phyloP scores from a whole-genome alignment of 2,113 vertebrate genomes.

The Tachuris rubrigastra region DNA sequence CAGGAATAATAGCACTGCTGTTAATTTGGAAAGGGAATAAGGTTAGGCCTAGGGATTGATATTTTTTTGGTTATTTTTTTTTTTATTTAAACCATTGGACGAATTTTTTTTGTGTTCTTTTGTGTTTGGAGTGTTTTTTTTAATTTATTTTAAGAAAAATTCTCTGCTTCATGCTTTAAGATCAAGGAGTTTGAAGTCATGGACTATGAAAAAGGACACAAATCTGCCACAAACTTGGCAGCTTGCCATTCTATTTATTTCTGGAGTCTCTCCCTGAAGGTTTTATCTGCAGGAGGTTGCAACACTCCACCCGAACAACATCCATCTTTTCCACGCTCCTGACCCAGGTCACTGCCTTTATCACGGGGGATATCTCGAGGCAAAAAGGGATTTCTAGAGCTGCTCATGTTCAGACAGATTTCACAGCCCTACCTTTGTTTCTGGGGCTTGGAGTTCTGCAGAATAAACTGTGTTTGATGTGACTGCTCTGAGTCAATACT shows the following conservation, averaged over 20 bases:
- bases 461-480: not conserved
- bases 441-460: not conserved
- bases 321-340: not conserved
- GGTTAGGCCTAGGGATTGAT: not conserved
- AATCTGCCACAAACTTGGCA: not conserved
- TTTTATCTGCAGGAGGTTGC: slow-evolving; percentile 51
- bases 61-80: too few species aligned
- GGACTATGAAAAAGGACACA: not conserved
- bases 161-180: not conserved
- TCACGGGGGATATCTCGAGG: not conserved
- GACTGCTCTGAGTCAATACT: not conserved
- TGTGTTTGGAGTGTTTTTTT: not conserved
- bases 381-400: not conserved
- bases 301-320: not conserved
- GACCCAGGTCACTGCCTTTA: slow-evolving; percentile 50
- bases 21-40: not conserved
- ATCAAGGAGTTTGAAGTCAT: not conserved
- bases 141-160: not conserved
- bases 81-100: not conserved
- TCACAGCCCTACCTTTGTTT: slow-evolving; percentile 5
- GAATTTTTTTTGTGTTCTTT: not conserved
- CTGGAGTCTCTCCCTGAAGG: slow-evolving; percentile 29
- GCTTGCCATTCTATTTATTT: slow-evolving; percentile 39
- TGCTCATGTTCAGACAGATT: not conserved
- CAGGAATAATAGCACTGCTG: not conserved